Base-by-base conservation (phyloP, 1,140 invertebrate genomes). In the Nephila pilipes region DNA sequence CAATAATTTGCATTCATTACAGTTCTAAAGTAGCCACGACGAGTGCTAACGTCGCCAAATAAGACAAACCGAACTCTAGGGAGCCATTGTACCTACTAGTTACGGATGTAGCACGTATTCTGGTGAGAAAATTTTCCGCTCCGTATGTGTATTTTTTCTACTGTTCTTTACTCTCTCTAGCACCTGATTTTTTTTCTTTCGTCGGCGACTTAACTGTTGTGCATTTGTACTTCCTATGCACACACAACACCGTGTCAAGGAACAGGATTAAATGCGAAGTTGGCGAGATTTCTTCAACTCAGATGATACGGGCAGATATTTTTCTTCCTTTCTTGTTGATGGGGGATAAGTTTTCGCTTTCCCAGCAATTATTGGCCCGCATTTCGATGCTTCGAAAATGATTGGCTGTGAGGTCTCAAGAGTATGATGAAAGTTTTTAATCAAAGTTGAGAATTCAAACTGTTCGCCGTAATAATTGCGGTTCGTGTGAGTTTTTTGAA, bases 51-150 rank as follows among this genome's bases (percentile, higher is more conserved):
- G 12, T 36, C 69, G 69, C 69, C 69, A 75, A 75, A 32, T 32
- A 32, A 18, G 16, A 18, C 69, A 6, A 36, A 60, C 69, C 29
- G 14, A 16, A 32, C 69, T 75, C 69, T 5, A 36, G 18, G 69
- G 69, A 36, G 29, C 16, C 69, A 32, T 32, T 75, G 25, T 32
- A 32, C 18, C 22, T 75, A 75, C 69, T 75, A 75, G 69, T 75
- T 75, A 75, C 69, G 69, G 69, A 75, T 75, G 69, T 75, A 75
- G 69, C 69, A 75, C 69, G 69, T 75, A 75, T 75, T 29, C 69
- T 75, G 69, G 69, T 32, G 69, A 75, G 69, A 75, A 75, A 75
- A 75, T 75, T 75, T 75, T 75, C 69, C 69, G 69, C 69, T 75
- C 32, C 69, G 16, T 75, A 32, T 75, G 16, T 75, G 3, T 32